Conservation (phyloP, 2,113 vertebrate species). For the Enhydra lutris region DNA sequence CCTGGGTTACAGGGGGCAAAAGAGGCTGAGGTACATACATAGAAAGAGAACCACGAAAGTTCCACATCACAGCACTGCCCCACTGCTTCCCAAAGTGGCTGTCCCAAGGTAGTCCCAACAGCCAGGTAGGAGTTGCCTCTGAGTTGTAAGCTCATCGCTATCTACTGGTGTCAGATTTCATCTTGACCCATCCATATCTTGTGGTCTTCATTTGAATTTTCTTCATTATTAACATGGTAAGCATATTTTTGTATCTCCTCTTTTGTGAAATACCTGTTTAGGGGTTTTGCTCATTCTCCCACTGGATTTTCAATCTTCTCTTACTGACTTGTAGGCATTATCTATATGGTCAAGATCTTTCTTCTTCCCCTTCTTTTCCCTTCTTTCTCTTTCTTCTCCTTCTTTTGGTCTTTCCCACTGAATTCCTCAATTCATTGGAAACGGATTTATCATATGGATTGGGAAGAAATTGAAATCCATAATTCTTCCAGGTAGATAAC, state of each 20-base stretch:
- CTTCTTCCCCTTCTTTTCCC: not conserved
- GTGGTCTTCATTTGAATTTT: not conserved
- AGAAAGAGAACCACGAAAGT: not conserved
- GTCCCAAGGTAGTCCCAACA: not conserved
- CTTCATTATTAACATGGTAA: not conserved
- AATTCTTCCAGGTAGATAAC: not conserved
- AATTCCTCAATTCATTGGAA: not conserved
- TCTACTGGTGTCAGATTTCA: not conserved
- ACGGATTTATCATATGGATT: not conserved
- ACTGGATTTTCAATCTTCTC: not conserved
- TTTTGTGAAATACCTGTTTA: not conserved
- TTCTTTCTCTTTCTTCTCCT: not conserved
- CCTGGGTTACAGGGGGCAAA: not conserved
- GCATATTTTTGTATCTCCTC: not conserved
- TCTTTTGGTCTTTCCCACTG: not conserved
- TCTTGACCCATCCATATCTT: not conserved
- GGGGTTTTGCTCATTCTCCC: not conserved
- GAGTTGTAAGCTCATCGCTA: not conserved
- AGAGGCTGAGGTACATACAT: not conserved
- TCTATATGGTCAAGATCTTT: not conserved
- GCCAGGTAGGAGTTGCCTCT: not conserved
- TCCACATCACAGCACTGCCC: not conserved
- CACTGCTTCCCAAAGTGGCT: not conserved
- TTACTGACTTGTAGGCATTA: not conserved
- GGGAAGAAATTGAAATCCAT: not conserved